Conservation (phyloP, 2,113 vertebrate species). For the Aspidoscelis tigris region DNA sequence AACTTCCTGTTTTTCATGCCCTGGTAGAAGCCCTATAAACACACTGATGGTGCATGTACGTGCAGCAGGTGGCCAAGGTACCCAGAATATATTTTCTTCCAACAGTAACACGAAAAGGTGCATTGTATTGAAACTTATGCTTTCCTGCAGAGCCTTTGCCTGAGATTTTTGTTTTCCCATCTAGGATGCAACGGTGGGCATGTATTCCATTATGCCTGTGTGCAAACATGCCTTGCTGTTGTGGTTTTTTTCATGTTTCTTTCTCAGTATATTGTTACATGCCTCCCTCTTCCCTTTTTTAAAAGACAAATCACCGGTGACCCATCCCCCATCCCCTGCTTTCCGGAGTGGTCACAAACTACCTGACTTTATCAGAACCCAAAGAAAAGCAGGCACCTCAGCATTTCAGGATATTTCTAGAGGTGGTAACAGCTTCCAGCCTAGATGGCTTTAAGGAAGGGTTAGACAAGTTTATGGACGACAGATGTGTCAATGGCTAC, state of each 20-base stretch:
- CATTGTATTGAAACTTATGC: no score
- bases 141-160: background rate
- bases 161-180: background rate
- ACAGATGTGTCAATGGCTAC: no score
- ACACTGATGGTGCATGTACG: background rate
- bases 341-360: no score
- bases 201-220: background rate
- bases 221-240: background rate
- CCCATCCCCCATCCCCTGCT: no score
- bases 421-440: background rate
- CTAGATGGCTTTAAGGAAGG: no score
- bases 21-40: background rate
- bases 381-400: background rate
- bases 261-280: background rate
- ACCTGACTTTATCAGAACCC: no score
- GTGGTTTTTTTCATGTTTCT: background rate
- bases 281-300: no score
- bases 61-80: background rate
- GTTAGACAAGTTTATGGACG: no score
- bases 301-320: no score
- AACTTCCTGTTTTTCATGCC: constrained; percentile 1
- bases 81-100: background rate
- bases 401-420: background rate
- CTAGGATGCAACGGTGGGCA: background rate
- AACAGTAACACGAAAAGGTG: background rate